Evolutionary conservation across 2,797 vertebrate species (phyloP).

Genomic region (Gymnodraco acuticeps): DNA sequence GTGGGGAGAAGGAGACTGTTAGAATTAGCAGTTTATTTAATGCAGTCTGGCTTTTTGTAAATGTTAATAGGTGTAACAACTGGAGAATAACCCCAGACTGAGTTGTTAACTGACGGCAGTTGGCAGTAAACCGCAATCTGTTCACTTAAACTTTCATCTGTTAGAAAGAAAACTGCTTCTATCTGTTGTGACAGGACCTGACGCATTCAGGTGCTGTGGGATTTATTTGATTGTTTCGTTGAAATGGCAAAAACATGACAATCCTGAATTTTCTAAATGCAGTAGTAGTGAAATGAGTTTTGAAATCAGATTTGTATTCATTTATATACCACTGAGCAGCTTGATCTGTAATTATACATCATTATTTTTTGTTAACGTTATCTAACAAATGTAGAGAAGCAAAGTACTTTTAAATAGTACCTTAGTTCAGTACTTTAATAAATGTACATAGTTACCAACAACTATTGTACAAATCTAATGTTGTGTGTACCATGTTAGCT

Average conservation of each 20-base stretch:
- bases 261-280: background rate
- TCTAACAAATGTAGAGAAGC: too few species aligned
- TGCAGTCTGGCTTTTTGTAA: background rate
- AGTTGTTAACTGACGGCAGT: constrained; percentile 23
- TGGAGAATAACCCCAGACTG: constrained; percentile 25
- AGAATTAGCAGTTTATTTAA: background rate
- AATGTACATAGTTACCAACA: too few species aligned
- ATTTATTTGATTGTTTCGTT: fast-evolving
- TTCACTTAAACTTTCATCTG: constrained; percentile 1
- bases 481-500: background rate
- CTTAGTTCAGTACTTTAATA: too few species aligned
- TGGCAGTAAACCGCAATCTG: constrained; percentile 21
- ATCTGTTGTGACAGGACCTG: constrained; percentile 30
- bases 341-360: too few species aligned
- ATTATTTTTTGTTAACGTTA: too few species aligned
- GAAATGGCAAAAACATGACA: background rate
- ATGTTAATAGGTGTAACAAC: constrained; percentile 24
- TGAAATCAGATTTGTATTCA: too few species aligned
- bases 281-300: too few species aligned
- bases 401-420: too few species aligned
- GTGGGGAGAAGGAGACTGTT: background rate
- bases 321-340: too few species aligned
- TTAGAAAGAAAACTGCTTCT: constrained; percentile 1
- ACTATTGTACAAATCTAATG: background rate
- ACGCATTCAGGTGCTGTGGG: constrained; percentile 22